Percentiles rank a stretch among this genome's conserved stretches.
Evolutionary conservation across 2,888 invertebrate species (phyloP).

Genomic region (Agrotis clavis): DNA sequence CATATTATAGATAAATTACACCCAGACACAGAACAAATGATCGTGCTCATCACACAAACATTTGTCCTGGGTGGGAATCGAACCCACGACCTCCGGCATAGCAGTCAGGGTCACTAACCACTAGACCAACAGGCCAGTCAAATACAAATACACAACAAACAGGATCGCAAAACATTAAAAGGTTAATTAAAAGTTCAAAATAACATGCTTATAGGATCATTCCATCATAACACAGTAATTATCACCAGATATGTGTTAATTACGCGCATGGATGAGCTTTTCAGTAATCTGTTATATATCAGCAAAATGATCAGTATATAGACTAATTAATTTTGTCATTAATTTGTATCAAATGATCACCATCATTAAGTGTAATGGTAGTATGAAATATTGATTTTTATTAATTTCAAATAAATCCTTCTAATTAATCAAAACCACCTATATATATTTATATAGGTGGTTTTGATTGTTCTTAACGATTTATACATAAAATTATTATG

Average conservation of each 20-base stretch:
- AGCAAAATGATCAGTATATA: constrained; percentile 1
- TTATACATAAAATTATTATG: too few species aligned
- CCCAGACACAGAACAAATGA: too few species aligned
- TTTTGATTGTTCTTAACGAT: too few species aligned
- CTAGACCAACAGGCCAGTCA: too few species aligned
- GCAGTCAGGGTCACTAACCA: too few species aligned
- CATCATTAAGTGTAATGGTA: background rate
- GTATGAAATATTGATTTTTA: background rate
- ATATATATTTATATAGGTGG: too few species aligned
- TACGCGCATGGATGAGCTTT: constrained; percentile 11
- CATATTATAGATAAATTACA: too few species aligned
- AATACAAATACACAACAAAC: background rate
- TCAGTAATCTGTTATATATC: constrained; percentile 3
- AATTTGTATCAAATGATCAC: background rate
- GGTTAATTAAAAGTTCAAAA: constrained; percentile 31
- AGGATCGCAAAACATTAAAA: background rate
- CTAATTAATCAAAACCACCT: too few species aligned
- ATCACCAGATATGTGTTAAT: constrained; percentile 33
- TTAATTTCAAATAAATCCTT: too few species aligned
- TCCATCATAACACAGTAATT: constrained; percentile 29
- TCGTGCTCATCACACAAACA: too few species aligned
- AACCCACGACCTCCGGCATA: too few species aligned
- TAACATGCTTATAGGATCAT: constrained; percentile 20
- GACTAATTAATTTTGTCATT: constrained; percentile 27
- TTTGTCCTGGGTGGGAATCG: too few species aligned